Evolutionary conservation across 2,797 vertebrate species (phyloP).

Genomic region (Rhynchonycteris naso): DNA sequence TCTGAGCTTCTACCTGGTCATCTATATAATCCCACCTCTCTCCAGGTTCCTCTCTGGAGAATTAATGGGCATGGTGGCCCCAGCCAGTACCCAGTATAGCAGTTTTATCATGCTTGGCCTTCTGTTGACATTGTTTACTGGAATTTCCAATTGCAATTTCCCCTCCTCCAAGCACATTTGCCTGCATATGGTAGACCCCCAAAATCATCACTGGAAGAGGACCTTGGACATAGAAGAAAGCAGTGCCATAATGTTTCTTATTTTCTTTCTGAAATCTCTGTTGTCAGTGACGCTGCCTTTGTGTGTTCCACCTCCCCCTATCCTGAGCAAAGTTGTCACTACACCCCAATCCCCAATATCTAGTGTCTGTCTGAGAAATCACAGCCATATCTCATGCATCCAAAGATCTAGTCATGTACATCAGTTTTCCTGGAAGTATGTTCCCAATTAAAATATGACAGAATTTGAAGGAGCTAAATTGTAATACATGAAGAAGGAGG

Average conservation of each 20-base stretch:
- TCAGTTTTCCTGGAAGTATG: background rate
- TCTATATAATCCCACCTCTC: background rate
- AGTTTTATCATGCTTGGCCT: background rate
- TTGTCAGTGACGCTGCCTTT: background rate
- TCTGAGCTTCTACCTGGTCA: background rate
- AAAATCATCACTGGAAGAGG: background rate
- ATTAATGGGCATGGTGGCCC: background rate
- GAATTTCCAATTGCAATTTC: background rate
- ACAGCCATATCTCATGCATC: background rate
- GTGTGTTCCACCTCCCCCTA: rapidly evolving
- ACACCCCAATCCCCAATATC: background rate
- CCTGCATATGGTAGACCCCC: background rate
- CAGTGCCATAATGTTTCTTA: background rate
- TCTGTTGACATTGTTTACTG: background rate
- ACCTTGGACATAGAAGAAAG: background rate
- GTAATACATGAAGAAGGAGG: background rate
- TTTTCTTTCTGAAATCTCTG: background rate
- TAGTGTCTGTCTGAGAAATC: background rate
- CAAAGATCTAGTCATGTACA: background rate
- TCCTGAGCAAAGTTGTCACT: background rate
- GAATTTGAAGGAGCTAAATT: background rate
- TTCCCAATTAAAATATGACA: background rate
- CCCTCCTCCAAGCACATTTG: background rate
- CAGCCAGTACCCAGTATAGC: too few relatives aligned
- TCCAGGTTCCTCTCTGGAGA: background rate